phyloP scores from a whole-genome alignment of 2,888 invertebrate species.

The Melinopterus prodromus region DNA sequence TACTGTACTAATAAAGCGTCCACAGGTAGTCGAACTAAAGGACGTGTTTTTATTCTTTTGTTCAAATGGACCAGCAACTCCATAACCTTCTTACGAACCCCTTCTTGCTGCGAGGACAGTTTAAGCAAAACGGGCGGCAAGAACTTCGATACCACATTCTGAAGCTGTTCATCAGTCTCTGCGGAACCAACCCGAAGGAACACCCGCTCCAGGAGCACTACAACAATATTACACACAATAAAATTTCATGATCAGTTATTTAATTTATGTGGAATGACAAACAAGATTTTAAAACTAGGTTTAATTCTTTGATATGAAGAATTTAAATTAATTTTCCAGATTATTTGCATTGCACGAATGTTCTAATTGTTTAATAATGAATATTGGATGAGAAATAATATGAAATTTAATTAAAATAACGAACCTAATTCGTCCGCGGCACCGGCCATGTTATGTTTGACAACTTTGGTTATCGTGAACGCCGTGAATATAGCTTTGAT shows the following conservation, averaged over 20 bases:
- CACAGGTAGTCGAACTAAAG: constrained; percentile 85
- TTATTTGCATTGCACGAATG: neutral
- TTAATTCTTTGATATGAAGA: constrained; percentile 10
- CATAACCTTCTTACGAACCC: constrained; percentile 78
- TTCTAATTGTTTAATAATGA: neutral
- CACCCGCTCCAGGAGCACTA: constrained; percentile 88
- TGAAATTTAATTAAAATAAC: constrained; percentile 31
- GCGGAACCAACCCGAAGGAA: constrained; percentile 88
- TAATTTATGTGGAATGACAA: constrained; percentile 36
- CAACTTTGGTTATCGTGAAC: constrained; percentile 5
- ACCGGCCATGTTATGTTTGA: constrained; percentile 44
- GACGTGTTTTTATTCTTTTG: constrained; percentile 85
- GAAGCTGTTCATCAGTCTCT: constrained; percentile 88
- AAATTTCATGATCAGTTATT: constrained; percentile 9
- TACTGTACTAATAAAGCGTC: constrained; percentile 84
- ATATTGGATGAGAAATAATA: neutral
- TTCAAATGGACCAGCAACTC: constrained; percentile 92
- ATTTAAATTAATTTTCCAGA: neutral
- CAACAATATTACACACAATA: constrained; percentile 44
- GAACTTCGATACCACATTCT: constrained; percentile 82
- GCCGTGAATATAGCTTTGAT: neutral
- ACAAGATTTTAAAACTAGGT: constrained; percentile 27
- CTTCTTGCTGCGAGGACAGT: constrained; percentile 85
- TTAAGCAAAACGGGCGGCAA: constrained; percentile 90
- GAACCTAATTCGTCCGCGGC: constrained; percentile 48